phyloP scores from a whole-genome alignment of 1,140 invertebrate genomes.

The Trachelipus rathkii region DNA sequence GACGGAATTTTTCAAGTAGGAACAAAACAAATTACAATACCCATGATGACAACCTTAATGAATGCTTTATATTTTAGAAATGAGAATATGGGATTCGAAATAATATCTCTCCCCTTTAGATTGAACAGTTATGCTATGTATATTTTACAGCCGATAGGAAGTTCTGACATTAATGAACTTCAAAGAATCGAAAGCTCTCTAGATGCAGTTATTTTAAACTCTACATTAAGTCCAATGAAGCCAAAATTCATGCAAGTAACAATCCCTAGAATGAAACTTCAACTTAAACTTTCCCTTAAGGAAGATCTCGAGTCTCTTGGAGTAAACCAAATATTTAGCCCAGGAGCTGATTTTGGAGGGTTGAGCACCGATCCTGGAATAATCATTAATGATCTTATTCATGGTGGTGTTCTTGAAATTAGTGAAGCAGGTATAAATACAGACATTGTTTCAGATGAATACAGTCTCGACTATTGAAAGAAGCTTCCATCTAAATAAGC shows the following conservation, averaged over 20 bases:
- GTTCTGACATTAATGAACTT: slow-evolving; percentile 49
- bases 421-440: too few species aligned
- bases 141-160: slow-evolving; percentile 62
- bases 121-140: slow-evolving; percentile 63
- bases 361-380: too few species aligned
- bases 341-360: too few species aligned
- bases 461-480: too few species aligned
- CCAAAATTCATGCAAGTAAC: slow-evolving; percentile 44
- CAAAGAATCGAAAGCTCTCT: slow-evolving; percentile 47
- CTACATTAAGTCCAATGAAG: slow-evolving; percentile 17
- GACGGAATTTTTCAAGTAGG: slow-evolving; percentile 56
- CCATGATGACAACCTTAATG: slow-evolving; percentile 64
- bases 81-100: slow-evolving; percentile 56
- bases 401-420: too few species aligned
- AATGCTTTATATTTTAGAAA: slow-evolving; percentile 59
- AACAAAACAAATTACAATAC: slow-evolving; percentile 53
- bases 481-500: too few species aligned
- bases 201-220: slow-evolving; percentile 19
- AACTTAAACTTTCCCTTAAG: too few species aligned
- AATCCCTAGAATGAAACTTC: too few species aligned
- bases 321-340: too few species aligned
- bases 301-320: too few species aligned
- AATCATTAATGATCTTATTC: too few species aligned
- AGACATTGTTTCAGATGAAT: too few species aligned
- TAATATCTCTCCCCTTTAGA: slow-evolving; percentile 68